A percentile compares a stretch with the other conserved stretches of the same genome.
These are phyloP conservation scores for Porites lobata DNA, from an alignment of 92 coral and sea anemone species.

Conservation along the genomic window DNA sequence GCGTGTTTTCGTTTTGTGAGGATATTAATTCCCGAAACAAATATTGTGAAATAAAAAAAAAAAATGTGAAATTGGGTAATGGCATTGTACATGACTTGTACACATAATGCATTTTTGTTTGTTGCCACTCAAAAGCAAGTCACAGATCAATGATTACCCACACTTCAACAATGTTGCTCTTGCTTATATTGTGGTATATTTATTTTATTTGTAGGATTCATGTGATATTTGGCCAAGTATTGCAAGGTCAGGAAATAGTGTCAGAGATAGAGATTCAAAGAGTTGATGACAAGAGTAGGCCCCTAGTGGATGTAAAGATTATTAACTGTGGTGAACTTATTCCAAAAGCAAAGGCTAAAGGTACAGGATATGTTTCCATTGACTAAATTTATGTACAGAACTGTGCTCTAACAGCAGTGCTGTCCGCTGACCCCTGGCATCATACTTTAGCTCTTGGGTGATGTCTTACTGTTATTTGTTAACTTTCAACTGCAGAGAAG, in stretches of 20 bases:
- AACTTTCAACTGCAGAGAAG: conserved; percentile 37
- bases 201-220: conserved; percentile 69
- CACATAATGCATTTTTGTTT: too few relatives aligned
- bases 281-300: conserved; percentile 90
- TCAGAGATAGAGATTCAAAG: conserved; percentile 85
- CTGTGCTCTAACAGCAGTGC: too few relatives aligned
- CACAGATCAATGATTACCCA: too few relatives aligned
- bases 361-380: neutral
- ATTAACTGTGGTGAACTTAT: conserved; percentile 96
- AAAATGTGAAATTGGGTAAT: too few relatives aligned
- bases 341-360: conserved; percentile 89
- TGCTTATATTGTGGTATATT: neutral
- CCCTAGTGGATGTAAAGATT: conserved; percentile 79
- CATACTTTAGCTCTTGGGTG: neutral
- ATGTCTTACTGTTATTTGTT: neutral
- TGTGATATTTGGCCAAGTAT: conserved; percentile 96
- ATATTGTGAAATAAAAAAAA: too few relatives aligned
- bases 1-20: too few relatives aligned
- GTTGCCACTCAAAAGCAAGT: too few relatives aligned
- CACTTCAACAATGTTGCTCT: neutral
- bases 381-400: too few relatives aligned
- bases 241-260: conserved; percentile 90
- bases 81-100: too few relatives aligned
- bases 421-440: neutral
- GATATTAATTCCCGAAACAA: too few relatives aligned